phyloP scores from a whole-genome alignment of 2,113 vertebrate genomes.

The Semicossyphus pulcher region DNA sequence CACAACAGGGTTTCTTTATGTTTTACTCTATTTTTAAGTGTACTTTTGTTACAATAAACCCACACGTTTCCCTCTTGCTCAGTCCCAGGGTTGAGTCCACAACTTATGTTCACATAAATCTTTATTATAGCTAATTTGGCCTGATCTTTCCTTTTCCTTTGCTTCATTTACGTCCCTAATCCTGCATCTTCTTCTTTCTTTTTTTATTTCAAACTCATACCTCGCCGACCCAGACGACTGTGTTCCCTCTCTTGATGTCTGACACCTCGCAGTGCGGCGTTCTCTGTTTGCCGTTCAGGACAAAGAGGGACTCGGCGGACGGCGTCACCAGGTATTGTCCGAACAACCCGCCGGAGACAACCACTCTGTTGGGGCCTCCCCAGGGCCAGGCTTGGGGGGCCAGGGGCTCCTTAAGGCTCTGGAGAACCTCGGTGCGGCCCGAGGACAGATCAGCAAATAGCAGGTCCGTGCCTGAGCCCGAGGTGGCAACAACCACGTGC shows the following conservation, averaged over 20 bases:
- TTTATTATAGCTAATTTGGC: slow-evolving; percentile 73
- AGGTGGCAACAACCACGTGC: slow-evolving; percentile 87
- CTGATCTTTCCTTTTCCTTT: slow-evolving; percentile 48
- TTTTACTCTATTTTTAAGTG: slow-evolving; percentile 75
- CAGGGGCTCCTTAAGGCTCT: slow-evolving; percentile 88
- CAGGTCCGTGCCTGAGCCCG: slow-evolving; percentile 85
- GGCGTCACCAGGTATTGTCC: slow-evolving; percentile 94
- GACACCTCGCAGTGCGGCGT: slow-evolving; percentile 92
- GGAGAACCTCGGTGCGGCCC: slow-evolving; percentile 84
- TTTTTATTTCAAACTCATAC: slow-evolving; percentile 85
- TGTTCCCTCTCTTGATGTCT: slow-evolving; percentile 89
- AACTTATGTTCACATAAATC: slow-evolving; percentile 73
- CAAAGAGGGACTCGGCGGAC: slow-evolving; percentile 89
- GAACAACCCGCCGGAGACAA: slow-evolving; percentile 92
- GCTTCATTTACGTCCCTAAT: slow-evolving; percentile 14
- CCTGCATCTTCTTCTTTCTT: slow-evolving; percentile 18
- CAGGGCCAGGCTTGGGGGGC: slow-evolving; percentile 86
- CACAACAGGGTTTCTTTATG: slow-evolving; percentile 74
- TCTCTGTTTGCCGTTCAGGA: slow-evolving; percentile 90
- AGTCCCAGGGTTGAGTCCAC: slow-evolving; percentile 82
- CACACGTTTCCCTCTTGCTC: slow-evolving; percentile 69
- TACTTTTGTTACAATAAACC: slow-evolving; percentile 79
- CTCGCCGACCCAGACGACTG: slow-evolving; percentile 95
- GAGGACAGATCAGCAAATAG: slow-evolving; percentile 91
- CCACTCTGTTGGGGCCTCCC: slow-evolving; percentile 86